Evolutionary conservation across 2,888 invertebrate species (phyloP), one percentile per base, ranked within the genome.

Genomic region (Linyphia triangularis): DNA sequence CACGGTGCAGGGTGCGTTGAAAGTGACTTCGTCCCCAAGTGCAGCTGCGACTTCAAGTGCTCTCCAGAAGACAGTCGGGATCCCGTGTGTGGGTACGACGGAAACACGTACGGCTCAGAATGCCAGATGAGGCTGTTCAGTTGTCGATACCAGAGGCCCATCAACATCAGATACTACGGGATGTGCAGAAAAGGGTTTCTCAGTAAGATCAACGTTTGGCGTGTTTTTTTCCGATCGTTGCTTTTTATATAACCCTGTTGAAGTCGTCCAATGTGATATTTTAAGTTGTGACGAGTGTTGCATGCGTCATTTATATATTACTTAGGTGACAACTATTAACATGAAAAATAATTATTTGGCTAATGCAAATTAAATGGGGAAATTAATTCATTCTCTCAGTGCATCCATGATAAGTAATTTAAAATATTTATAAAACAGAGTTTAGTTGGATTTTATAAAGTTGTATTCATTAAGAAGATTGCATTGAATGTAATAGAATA

Each of bases 71-170:
- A 90, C 57, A 79, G 81, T 16, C 83, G 85, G n/a, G 88, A 85
- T 24, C 92, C 93, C 13, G 96, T 97, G n/a, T 98, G 98, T 92
- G 97, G 96, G 0, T 95, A 95, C n/a, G 97, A 97, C 92, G 96
- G 96, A 33, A 94, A 94, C 89, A 97, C 96, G 0, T 97, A 96
- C 93, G 95, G 96, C 90, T 96, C 96, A 61, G 95, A 95, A 77
- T 98, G 97, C 93, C 95, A 96, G 92, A 93, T 97, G 91, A 95
- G 95, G 91, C 94, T 95, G 89, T 94, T 95, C 75, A 95, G 96
- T n/a, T 97, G 96, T 92, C 93, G 94, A 93, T 94, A 95, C 92
- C 96, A 97, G 93, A 95, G 95, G 91, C 96, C 96, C 92, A 95
- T 97, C 90, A 95, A 95, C 40, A 95, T 96, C 6, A 95, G 95